A percentile compares a stretch with the other conserved stretches of the same genome.
These are phyloP conservation scores for Gnatocerus cornutus DNA, from an alignment of 2,888 invertebrate species.

Conservation along the genomic window DNA sequence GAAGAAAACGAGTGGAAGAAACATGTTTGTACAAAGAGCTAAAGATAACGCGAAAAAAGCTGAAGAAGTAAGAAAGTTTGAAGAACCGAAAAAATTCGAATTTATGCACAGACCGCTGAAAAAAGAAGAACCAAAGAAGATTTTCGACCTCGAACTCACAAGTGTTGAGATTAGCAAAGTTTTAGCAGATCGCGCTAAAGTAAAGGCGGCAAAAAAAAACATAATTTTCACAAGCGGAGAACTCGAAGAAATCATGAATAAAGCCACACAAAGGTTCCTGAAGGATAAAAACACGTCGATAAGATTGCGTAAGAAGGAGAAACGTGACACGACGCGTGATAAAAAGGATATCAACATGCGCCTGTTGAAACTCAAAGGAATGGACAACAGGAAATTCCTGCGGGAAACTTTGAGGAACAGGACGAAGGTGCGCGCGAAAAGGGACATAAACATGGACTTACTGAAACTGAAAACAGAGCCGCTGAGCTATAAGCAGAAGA, in stretches of 20 bases:
- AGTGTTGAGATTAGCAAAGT: conserved; percentile 63
- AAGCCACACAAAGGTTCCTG: conserved; percentile 59
- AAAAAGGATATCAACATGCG: conserved; percentile 57
- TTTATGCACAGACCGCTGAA: conserved; percentile 45
- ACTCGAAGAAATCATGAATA: conserved; percentile 60
- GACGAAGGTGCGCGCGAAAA: conserved; percentile 48
- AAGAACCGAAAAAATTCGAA: neutral
- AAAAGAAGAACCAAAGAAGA: conserved; percentile 35
- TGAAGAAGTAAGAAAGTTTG: conserved; percentile 12
- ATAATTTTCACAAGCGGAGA: conserved; percentile 63
- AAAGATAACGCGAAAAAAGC: conserved; percentile 50
- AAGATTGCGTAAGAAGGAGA: conserved; percentile 29
- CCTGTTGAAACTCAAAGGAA: conserved; percentile 45
- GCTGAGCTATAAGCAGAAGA: conserved; percentile 40
- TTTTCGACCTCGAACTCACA: conserved; percentile 55
- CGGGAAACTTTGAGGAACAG: conserved; percentile 2
- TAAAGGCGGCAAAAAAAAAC: conserved; percentile 60
- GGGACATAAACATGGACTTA: conserved; percentile 65
- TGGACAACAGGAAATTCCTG: conserved; percentile 17
- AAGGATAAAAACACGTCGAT: conserved; percentile 50
- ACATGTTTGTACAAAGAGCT: conserved; percentile 47
- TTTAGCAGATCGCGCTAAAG: conserved; percentile 62
- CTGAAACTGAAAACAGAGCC: conserved; percentile 57
- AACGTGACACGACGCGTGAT: conserved; percentile 11
- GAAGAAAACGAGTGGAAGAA: conserved; percentile 46